Conservation (phyloP, 2,113 vertebrate genomes). For the Pedetes capensis region DNA sequence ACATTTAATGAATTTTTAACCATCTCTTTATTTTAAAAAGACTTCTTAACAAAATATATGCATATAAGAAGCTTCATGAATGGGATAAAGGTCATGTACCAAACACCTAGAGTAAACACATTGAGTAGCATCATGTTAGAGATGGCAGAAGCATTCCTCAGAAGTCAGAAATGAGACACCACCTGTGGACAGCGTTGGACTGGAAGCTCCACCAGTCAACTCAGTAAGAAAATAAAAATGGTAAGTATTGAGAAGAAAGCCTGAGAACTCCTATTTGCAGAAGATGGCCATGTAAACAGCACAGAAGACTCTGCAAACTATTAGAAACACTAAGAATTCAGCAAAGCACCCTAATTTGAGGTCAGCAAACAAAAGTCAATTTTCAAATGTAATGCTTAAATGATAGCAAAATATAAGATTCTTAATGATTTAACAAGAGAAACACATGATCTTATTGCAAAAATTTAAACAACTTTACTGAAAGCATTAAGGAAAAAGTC, state of each 20-base stretch:
- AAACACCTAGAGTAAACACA: neutral
- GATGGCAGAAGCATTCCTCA: neutral
- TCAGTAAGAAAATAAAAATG: neutral
- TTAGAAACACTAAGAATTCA: neutral
- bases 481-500: neutral
- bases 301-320: neutral
- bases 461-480: neutral
- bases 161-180: neutral
- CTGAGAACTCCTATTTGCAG: neutral
- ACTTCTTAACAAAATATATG: neutral
- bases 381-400: constrained; percentile 21
- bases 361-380: neutral
- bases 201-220: neutral
- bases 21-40: neutral
- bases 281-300: neutral
- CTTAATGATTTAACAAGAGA: neutral
- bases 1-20: neutral
- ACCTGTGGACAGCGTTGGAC: neutral
- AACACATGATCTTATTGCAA: neutral
- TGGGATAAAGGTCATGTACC: neutral
- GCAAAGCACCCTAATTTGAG: neutral
- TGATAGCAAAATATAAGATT: neutral
- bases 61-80: neutral
- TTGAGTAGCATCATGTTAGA: neutral
- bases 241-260: neutral